phyloP scores from a whole-genome alignment of 2,797 vertebrate genomes.

The Poecile montanus region DNA sequence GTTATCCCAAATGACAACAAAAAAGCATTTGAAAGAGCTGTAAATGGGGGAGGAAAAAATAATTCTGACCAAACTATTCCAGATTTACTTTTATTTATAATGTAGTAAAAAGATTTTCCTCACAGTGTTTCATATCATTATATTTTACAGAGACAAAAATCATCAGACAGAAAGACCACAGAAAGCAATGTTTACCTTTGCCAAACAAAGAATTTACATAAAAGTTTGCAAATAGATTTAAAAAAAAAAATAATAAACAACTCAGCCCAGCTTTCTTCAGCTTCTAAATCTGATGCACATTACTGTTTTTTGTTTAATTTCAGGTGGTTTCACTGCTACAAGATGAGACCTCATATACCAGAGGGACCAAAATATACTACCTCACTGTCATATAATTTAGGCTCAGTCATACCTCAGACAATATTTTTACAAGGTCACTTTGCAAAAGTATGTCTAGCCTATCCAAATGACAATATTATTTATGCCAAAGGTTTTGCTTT shows the following conservation, averaged over 20 bases:
- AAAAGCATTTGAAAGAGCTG: not conserved
- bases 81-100: not conserved
- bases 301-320: constrained; percentile 52
- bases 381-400: constrained; percentile 80
- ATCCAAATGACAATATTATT: constrained; percentile 82
- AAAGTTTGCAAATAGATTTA: not conserved
- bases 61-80: not conserved
- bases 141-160: constrained; percentile 27
- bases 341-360: constrained; percentile 69
- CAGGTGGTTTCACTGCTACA: constrained; percentile 65
- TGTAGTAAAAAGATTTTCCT: not conserved
- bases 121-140: constrained; percentile 1
- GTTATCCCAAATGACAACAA: not conserved
- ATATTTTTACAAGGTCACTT: constrained; percentile 83
- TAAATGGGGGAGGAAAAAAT: not conserved
- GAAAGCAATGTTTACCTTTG: constrained; percentile 16
- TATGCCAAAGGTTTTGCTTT: constrained; percentile 79
- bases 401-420: constrained; percentile 79
- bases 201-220: constrained; percentile 30
- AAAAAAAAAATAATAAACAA: not conserved
- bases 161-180: constrained; percentile 38
- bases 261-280: constrained; percentile 19
- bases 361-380: constrained; percentile 71
- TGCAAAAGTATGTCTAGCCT: constrained; percentile 79
- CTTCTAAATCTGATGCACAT: constrained; percentile 57